phyloP scores from a whole-genome alignment of 2,113 vertebrate genomes.

The Oxygymnocypris stewartii region DNA sequence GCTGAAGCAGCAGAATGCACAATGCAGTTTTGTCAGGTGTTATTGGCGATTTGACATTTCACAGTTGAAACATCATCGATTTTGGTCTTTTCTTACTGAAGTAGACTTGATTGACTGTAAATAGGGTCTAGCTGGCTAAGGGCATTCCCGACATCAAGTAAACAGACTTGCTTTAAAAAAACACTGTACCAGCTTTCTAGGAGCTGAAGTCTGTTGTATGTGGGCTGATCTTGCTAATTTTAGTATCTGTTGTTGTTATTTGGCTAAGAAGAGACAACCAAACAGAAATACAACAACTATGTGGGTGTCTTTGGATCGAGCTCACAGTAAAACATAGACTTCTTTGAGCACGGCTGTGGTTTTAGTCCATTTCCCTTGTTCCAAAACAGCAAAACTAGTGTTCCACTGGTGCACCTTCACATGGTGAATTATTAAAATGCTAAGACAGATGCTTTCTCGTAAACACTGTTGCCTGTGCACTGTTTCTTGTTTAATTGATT shows the following conservation, averaged over 20 bases:
- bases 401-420: background rate
- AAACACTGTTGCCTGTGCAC: background rate
- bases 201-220: background rate
- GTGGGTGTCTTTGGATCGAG: slow-evolving; percentile 10
- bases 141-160: background rate
- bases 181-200: background rate
- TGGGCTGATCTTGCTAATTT: background rate
- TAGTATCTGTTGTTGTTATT: background rate
- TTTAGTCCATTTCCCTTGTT: background rate
- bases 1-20: background rate
- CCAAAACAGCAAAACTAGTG: background rate
- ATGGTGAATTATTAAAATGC: background rate
- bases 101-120: background rate
- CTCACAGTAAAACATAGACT: background rate
- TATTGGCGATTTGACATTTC: background rate
- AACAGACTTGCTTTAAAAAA: background rate
- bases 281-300: slow-evolving; percentile 7
- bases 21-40: background rate
- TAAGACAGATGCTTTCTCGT: background rate
- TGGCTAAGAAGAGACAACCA: background rate
- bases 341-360: background rate
- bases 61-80: background rate
- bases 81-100: background rate
- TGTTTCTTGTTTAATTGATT: background rate
- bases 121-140: background rate